phyloP scores from a whole-genome alignment of 2,113 vertebrate genomes.

The Phaetusa simplex region DNA sequence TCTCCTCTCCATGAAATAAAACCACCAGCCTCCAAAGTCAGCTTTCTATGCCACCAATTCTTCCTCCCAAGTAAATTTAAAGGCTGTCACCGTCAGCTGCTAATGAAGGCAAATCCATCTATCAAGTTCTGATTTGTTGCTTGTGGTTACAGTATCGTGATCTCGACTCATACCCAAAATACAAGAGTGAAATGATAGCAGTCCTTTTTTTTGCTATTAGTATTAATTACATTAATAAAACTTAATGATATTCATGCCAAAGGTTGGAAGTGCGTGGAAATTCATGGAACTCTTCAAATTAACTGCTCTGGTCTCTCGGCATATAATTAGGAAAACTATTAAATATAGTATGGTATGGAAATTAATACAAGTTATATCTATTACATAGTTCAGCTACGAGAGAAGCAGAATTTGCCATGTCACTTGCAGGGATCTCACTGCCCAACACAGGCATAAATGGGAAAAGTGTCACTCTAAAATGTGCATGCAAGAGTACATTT shows the following conservation, averaged over 20 bases:
- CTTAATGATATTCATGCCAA: neutral
- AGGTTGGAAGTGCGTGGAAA: neutral
- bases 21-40: neutral
- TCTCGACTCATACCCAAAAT: neutral
- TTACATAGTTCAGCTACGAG: neutral
- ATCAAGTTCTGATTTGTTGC: neutral
- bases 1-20: constrained; percentile 18
- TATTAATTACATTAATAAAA: neutral
- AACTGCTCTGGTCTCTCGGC: neutral
- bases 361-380: neutral
- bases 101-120: neutral
- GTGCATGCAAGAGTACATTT: neutral
- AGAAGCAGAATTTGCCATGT: neutral
- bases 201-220: neutral
- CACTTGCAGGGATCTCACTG: neutral
- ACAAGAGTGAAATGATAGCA: neutral
- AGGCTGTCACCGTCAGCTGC: neutral
- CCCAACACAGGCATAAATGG: neutral
- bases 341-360: neutral
- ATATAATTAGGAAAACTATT: neutral
- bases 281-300: neutral
- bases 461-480: fast-evolving
- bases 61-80: neutral
- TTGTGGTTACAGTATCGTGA: neutral
- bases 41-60: neutral